Evolutionary conservation across 2,113 vertebrate genomes (phyloP).

Genomic region (Ophthalmolycus amberensis): DNA sequence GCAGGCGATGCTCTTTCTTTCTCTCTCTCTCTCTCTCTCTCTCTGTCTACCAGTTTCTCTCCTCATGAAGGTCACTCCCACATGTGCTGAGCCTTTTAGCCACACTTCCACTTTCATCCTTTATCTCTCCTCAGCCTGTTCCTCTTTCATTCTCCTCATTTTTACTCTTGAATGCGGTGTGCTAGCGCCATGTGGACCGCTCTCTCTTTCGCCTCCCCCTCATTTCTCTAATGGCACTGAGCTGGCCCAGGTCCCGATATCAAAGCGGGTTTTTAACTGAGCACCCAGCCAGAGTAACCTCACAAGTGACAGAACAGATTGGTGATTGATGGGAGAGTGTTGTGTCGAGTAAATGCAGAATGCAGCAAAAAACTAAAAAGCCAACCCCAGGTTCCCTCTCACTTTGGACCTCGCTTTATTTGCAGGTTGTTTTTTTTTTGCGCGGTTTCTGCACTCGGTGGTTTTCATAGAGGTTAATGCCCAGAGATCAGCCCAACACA

Average conservation of each 20-base stretch:
- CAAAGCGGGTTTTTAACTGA: conserved; percentile 59
- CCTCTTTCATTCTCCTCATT: conserved; percentile 18
- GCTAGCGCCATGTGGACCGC: conserved; percentile 21
- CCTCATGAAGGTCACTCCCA: conserved; percentile 56
- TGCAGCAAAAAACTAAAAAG: too few species aligned
- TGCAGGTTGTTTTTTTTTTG: too few species aligned
- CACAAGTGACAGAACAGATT: conserved; percentile 44
- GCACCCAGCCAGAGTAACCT: conserved; percentile 49
- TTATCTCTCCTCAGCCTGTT: conserved; percentile 10
- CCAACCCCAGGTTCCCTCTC: too few species aligned
- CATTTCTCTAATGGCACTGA: conserved; percentile 65
- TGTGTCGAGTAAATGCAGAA: not conserved
- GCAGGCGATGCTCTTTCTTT: conserved; percentile 58
- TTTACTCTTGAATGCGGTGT: conserved; percentile 6
- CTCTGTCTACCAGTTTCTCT: conserved; percentile 9
- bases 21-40: conserved; percentile 28
- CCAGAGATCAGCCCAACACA: too few species aligned
- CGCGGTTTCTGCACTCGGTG: too few species aligned
- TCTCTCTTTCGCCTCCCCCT: conserved; percentile 16
- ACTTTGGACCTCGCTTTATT: too few species aligned
- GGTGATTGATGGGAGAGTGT: conserved; percentile 11
- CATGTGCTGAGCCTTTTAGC: conserved; percentile 29
- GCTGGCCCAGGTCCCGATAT: conserved; percentile 54
- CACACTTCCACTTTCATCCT: conserved; percentile 1
- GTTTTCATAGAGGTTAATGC: too few species aligned